These are phyloP conservation scores for Alectura lathami DNA, from an alignment of 2,113 vertebrate genomes.

Conservation along the genomic window DNA sequence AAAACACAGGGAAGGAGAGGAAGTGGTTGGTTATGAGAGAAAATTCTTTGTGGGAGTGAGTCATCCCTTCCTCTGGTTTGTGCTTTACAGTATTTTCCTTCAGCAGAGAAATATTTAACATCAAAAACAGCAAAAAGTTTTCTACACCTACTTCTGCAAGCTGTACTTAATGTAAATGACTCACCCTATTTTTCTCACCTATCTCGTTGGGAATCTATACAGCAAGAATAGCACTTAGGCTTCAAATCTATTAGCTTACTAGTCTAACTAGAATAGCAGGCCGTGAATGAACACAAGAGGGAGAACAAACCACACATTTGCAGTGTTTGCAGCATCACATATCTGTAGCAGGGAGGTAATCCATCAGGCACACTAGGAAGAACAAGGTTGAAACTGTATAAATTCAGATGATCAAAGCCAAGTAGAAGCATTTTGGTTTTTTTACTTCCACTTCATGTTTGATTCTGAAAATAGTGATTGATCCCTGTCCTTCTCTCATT, in stretches of 20 bases:
- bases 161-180: background rate
- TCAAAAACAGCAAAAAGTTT: background rate
- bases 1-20: background rate
- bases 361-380: background rate
- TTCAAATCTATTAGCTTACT: background rate
- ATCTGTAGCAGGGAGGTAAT: background rate
- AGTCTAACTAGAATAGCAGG: background rate
- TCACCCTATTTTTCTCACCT: background rate
- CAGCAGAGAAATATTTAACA: background rate
- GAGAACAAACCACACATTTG: slow-evolving; percentile 56
- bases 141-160: background rate
- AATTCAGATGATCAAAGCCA: background rate
- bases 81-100: background rate
- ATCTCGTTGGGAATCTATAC: background rate
- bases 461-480: background rate
- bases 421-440: background rate
- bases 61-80: background rate
- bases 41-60: background rate
- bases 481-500: background rate
- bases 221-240: background rate
- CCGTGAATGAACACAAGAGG: slow-evolving; percentile 54
- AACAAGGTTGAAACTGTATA: background rate
- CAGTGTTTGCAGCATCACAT: background rate
- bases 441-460: background rate
- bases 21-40: background rate